Conservation (phyloP, 2,113 vertebrate genomes). For the Bathybates hornii region DNA sequence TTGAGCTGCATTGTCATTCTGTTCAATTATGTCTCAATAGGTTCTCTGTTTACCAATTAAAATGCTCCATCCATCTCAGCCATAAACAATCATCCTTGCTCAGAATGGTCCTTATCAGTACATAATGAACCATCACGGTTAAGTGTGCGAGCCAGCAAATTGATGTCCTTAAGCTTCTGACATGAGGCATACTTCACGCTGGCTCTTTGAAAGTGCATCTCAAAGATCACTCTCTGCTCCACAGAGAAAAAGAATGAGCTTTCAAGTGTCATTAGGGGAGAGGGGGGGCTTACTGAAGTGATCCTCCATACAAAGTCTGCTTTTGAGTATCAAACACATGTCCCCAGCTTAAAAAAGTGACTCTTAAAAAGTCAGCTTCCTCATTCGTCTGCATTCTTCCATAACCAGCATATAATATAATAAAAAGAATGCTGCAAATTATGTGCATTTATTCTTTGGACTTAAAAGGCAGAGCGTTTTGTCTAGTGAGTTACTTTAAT, state of each 20-base stretch:
- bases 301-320: neutral
- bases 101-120: neutral
- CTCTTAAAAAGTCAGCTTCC: neutral
- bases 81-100: neutral
- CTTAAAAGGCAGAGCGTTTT: neutral
- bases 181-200: neutral
- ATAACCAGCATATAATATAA: neutral
- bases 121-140: slow-evolving; percentile 1
- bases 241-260: neutral
- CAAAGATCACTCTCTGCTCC: neutral
- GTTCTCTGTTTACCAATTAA: neutral
- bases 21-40: neutral
- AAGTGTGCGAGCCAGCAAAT: neutral
- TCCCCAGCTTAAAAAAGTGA: neutral
- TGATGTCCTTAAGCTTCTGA: slow-evolving; percentile 7
- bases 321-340: neutral
- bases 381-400: neutral
- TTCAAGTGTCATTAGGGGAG: neutral
- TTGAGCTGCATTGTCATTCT: neutral
- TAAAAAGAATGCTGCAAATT: neutral
- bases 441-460: neutral
- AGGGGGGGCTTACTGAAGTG: neutral
- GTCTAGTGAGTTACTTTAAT: neutral
- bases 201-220: neutral
- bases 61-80: neutral